Conservation (phyloP, 2,113 vertebrate genomes). For the Colinus virginianus region DNA sequence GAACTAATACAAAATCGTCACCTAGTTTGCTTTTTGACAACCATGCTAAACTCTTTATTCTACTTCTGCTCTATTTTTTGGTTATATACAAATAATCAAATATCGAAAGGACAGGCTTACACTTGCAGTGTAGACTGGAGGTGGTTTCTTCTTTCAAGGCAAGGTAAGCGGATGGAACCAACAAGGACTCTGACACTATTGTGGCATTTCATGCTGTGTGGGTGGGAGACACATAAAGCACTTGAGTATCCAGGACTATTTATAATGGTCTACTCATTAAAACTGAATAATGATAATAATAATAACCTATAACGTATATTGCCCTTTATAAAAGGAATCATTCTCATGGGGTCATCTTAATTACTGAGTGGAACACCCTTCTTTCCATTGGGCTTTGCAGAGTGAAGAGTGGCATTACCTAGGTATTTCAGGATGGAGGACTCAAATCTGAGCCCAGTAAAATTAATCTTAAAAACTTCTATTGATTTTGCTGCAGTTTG, state of each 20-base stretch:
- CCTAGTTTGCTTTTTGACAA: not conserved
- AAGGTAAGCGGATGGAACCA: not conserved
- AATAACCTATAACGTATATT: conserved; percentile 26
- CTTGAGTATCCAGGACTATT: not conserved
- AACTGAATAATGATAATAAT: conserved; percentile 30
- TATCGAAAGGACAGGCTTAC: not conserved
- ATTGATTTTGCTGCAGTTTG: conserved; percentile 31
- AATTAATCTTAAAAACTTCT: conserved; percentile 36
- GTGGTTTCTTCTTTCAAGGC: not conserved
- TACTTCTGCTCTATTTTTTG: not conserved
- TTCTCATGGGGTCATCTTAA: conserved; percentile 26
- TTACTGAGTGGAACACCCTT: conserved; percentile 25
- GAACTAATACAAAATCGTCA: not conserved
- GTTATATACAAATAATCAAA: not conserved
- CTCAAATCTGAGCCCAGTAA: not conserved
- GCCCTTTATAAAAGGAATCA: conserved; percentile 38
- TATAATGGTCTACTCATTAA: not conserved
- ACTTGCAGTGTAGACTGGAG: not conserved
- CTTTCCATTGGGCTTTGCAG: not conserved
- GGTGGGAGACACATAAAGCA: conserved; percentile 15
- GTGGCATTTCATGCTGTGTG: not conserved
- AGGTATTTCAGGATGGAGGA: not conserved
- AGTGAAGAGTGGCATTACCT: conserved; percentile 12
- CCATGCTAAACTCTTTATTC: not conserved
- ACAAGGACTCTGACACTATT: not conserved